Evolutionary conservation across 2,797 vertebrate genomes (phyloP).

Genomic region (Anableps anableps): DNA sequence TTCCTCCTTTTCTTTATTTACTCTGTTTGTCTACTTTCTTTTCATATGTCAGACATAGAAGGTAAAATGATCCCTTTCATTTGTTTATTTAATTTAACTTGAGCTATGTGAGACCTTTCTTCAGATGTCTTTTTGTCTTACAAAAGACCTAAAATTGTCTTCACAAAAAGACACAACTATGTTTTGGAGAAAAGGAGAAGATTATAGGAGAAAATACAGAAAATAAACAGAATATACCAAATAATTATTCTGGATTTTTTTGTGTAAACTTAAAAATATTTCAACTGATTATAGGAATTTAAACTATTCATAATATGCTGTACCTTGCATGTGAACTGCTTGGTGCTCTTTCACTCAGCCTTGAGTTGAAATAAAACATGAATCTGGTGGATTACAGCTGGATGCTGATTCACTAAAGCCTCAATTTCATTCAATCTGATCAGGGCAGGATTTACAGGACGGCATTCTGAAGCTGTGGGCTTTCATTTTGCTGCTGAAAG

Average conservation of each 20-base stretch:
- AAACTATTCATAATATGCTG: not conserved
- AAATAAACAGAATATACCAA: too few species aligned
- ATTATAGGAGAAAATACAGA: too few species aligned
- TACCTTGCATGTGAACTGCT: not conserved
- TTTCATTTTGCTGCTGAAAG: not conserved
- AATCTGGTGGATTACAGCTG: conserved; percentile 40
- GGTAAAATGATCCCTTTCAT: not conserved
- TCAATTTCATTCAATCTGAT: conserved; percentile 40
- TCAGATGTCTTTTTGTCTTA: not conserved
- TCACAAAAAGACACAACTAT: not conserved
- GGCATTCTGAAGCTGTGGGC: conserved; percentile 3
- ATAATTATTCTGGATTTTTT: not conserved
- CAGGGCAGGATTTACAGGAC: conserved; percentile 28
- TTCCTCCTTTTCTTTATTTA: not conserved
- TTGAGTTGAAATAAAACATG: conserved; percentile 15
- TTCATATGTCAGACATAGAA: not conserved
- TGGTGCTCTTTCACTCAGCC: not conserved
- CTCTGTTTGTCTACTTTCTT: not conserved
- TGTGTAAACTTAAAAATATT: not conserved
- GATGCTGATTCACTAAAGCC: conserved; percentile 42
- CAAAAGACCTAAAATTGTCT: not conserved
- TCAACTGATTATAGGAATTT: not conserved
- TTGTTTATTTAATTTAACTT: not conserved
- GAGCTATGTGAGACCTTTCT: too few species aligned
- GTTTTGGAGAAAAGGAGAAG: too few species aligned